Conservation (phyloP, 2,797 vertebrate genomes). For the Dendrocincla fuliginosa region DNA sequence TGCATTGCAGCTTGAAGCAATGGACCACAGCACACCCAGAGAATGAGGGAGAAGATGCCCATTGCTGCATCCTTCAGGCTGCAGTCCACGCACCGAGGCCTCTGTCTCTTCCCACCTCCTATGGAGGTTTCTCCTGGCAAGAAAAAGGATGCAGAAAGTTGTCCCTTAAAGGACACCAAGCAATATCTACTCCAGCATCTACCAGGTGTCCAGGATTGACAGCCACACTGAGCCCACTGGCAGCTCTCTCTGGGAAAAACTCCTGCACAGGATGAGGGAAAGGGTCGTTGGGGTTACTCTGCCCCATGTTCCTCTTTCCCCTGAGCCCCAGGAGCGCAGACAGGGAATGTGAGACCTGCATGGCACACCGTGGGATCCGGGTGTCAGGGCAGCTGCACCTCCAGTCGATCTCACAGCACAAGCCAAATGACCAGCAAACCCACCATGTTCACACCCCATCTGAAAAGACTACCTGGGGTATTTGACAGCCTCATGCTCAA, state of each 20-base stretch:
- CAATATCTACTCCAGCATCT: background rate
- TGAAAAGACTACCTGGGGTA: background rate
- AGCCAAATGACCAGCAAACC: background rate
- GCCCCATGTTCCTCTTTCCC: background rate
- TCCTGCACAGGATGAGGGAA: background rate
- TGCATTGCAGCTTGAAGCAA: accelerated
- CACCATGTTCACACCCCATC: background rate
- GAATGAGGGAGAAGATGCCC: background rate
- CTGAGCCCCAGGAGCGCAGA: background rate
- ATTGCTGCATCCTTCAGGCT: background rate
- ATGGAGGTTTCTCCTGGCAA: background rate
- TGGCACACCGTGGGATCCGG: background rate
- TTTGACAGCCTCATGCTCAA: background rate
- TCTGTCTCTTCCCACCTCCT: background rate
- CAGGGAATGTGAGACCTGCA: no score
- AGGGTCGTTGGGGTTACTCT: background rate
- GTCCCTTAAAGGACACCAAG: background rate
- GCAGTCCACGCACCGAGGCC: background rate
- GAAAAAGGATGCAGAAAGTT: background rate
- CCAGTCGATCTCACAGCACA: background rate
- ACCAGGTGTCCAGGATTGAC: background rate
- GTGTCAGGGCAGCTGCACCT: background rate
- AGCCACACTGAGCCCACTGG: background rate
- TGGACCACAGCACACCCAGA: background rate
- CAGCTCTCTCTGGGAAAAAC: background rate